phyloP scores from a whole-genome alignment of 2,113 vertebrate species.

The Oncorhynchus nerka region DNA sequence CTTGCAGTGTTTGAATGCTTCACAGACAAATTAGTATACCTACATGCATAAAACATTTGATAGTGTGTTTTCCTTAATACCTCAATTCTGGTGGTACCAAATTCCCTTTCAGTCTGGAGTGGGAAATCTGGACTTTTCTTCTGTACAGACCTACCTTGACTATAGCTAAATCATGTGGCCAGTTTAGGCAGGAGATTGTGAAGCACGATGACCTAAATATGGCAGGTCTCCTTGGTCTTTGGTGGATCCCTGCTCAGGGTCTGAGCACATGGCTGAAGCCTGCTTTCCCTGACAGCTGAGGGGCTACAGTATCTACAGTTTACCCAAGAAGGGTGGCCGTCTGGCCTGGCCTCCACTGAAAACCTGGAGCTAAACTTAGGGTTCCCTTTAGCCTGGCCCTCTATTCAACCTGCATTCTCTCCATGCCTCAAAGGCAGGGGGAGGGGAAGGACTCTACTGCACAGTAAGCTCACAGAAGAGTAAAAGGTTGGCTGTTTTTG shows the following conservation, averaged over 20 bases:
- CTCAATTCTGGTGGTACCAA: too few species aligned
- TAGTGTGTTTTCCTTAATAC: too few species aligned
- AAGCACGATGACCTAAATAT: not conserved
- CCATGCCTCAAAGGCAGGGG: conserved; percentile 57
- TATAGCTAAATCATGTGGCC: too few species aligned
- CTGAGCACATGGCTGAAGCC: not conserved
- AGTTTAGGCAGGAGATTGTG: not conserved
- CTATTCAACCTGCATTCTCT: conserved; percentile 57
- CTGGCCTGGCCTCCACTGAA: conserved; percentile 27
- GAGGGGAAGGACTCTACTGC: conserved; percentile 23
- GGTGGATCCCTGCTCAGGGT: not conserved
- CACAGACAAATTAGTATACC: too few species aligned
- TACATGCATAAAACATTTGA: too few species aligned
- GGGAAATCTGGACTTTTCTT: too few species aligned
- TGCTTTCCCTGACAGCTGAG: not conserved
- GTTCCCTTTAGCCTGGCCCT: conserved; percentile 46
- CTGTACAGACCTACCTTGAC: too few species aligned
- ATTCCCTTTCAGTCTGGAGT: too few species aligned
- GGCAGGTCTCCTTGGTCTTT: not conserved
- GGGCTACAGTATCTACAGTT: not conserved
- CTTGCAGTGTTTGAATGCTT: too few species aligned
- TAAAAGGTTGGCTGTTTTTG: not conserved
- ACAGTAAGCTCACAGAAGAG: not conserved
- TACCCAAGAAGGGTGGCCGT: not conserved
- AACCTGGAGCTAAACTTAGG: conserved; percentile 62